phyloP scores from a whole-genome alignment of 2,113 vertebrate genomes.

The Perca flavescens region DNA sequence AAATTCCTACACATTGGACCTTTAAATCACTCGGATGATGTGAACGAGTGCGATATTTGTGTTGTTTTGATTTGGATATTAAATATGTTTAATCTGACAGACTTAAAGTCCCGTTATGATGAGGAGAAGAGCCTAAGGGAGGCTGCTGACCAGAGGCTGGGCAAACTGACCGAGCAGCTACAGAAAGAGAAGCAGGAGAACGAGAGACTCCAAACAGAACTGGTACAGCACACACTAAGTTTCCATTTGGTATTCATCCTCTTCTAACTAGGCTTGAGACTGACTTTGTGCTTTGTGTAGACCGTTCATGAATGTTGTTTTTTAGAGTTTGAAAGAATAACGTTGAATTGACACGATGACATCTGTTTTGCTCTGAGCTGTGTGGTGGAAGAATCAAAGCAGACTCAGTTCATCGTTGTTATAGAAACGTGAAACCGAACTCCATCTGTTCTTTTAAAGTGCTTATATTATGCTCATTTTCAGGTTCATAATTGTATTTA shows the following conservation, averaged over 20 bases:
- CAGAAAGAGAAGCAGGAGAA: slow-evolving; percentile 86
- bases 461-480: too few relatives aligned
- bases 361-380: slow-evolving; percentile 18
- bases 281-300: slow-evolving; percentile 2
- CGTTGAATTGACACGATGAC: slow-evolving; percentile 2
- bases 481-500: too few relatives aligned
- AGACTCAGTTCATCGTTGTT: slow-evolving; percentile 6
- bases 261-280: not conserved
- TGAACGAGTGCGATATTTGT: not conserved
- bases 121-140: slow-evolving; percentile 93
- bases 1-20: too few relatives aligned
- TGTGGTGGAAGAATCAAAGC: slow-evolving; percentile 10
- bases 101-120: slow-evolving; percentile 95
- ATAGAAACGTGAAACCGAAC: slow-evolving; percentile 20
- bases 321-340: slow-evolving; percentile 18
- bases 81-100: slow-evolving; percentile 74
- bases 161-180: slow-evolving; percentile 87
- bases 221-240: slow-evolving; percentile 84
- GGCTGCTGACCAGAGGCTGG: slow-evolving; percentile 88
- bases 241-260: not conserved
- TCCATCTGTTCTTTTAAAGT: not conserved
- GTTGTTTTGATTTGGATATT: not conserved
- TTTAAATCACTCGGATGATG: not conserved
- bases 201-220: slow-evolving; percentile 91
- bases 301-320: slow-evolving; percentile 2